phyloP scores from a whole-genome alignment of 2,113 vertebrate genomes.

The Solenodon paradoxus region DNA sequence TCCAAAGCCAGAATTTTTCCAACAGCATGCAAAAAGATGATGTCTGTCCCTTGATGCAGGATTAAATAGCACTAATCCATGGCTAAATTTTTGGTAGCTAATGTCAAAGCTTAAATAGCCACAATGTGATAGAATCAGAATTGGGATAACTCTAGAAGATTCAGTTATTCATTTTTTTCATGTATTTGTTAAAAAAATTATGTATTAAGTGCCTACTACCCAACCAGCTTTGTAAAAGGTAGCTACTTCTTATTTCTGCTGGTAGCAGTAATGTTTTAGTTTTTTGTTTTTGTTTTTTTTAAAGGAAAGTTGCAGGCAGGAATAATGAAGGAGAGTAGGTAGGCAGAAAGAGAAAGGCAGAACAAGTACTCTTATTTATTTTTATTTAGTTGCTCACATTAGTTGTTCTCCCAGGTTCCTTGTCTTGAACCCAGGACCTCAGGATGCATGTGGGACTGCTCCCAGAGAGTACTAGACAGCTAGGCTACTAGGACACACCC shows the following conservation, averaged over 20 bases:
- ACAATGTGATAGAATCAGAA: background rate
- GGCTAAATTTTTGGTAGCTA: background rate
- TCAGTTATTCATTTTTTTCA: background rate
- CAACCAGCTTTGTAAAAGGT: background rate
- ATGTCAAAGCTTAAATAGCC: background rate
- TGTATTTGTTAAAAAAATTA: background rate
- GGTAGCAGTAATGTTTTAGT: too few relatives aligned
- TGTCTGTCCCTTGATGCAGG: background rate
- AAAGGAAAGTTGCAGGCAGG: too few relatives aligned
- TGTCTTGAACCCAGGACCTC: too few relatives aligned
- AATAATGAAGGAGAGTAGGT: too few relatives aligned
- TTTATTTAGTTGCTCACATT: too few relatives aligned
- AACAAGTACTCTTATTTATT: too few relatives aligned
- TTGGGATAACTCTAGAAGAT: background rate
- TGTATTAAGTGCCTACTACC: background rate
- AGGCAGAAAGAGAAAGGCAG: too few relatives aligned
- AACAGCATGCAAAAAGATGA: background rate
- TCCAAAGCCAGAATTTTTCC: background rate
- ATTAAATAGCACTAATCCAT: background rate
- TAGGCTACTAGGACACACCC: too few relatives aligned
- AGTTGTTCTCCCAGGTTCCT: too few relatives aligned
- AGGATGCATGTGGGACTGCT: too few relatives aligned
- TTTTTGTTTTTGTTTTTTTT: too few relatives aligned
- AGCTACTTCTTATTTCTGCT: background rate
- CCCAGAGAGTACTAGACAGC: too few relatives aligned